Conservation (phyloP, 1,140 invertebrate species). For the Orius laevigatus region DNA sequence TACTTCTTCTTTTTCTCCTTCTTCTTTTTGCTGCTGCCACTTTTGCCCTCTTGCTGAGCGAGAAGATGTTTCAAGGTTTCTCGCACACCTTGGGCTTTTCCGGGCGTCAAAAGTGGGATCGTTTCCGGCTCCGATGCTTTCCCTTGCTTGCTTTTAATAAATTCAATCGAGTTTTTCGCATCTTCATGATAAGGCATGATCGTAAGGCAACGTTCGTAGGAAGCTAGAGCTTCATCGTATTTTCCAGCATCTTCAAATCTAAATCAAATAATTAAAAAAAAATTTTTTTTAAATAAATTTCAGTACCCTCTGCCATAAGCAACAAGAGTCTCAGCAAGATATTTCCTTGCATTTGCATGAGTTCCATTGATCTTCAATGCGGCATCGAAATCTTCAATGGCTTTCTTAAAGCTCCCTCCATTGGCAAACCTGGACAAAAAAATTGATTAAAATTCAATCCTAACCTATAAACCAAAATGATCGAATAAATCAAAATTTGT, state of each 20-base stretch:
- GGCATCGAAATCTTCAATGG: conserved; percentile 85
- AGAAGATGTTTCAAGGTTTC: conserved; percentile 44
- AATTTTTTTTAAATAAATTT: conserved; percentile 11
- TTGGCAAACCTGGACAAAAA: conserved; percentile 59
- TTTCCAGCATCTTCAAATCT: conserved; percentile 67
- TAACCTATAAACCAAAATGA: too few species aligned
- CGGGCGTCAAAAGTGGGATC: conserved; percentile 33
- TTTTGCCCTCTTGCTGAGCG: conserved; percentile 22
- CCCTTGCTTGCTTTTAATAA: conserved; percentile 46
- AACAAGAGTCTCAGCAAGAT: conserved; percentile 81
- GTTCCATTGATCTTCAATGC: conserved; percentile 73
- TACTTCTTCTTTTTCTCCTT: conserved; percentile 50
- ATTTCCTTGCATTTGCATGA: conserved; percentile 87
- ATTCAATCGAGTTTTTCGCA: conserved; percentile 62
- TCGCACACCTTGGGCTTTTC: conserved; percentile 39
- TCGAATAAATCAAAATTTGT: too few species aligned
- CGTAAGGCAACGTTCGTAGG: conserved; percentile 63
- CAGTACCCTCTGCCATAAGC: conserved; percentile 60
- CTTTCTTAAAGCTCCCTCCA: conserved; percentile 80
- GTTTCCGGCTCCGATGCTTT: conserved; percentile 30
- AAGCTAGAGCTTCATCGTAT: conserved; percentile 65
- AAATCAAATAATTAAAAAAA: conserved; percentile 6
- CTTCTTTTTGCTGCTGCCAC: conserved; percentile 34
- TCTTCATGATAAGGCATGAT: conserved; percentile 71
- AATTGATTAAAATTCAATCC: too few species aligned